Conservation (phyloP, 2,113 vertebrate genomes). For the Microtus oregoni region DNA sequence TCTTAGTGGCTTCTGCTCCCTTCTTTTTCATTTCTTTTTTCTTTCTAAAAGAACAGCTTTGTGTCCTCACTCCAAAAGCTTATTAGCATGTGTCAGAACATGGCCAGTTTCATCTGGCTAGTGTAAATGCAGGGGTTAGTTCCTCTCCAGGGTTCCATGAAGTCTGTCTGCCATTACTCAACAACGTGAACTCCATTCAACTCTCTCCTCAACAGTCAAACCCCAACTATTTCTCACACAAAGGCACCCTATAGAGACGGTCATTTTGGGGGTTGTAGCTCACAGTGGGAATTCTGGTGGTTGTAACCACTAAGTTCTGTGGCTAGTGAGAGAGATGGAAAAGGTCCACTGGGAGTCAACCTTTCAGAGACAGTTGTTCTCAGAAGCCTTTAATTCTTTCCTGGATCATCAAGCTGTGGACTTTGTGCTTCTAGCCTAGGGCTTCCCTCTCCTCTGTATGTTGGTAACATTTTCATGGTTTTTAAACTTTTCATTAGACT, state of each 20-base stretch:
- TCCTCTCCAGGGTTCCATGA: not conserved
- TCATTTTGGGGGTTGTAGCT: not conserved
- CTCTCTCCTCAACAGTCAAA: not conserved
- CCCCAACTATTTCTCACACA: not conserved
- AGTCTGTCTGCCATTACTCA: not conserved
- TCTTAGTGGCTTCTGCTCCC: not conserved
- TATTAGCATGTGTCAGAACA: not conserved
- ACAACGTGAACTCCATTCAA: no score
- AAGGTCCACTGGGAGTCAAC: not conserved
- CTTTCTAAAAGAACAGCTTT: not conserved
- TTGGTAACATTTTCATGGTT: not conserved
- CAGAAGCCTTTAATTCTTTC: not conserved
- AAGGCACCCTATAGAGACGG: not conserved
- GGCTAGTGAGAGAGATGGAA: not conserved
- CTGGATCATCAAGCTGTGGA: not conserved
- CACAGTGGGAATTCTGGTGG: not conserved
- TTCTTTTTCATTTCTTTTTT: not conserved
- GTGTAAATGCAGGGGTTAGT: not conserved
- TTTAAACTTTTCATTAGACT: not conserved
- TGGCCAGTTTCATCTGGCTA: not conserved
- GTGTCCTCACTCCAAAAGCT: not conserved
- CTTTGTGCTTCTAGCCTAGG: not conserved
- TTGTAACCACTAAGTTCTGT: rapidly evolving
- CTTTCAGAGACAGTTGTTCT: not conserved
- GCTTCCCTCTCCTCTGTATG: not conserved